A percentile compares a stretch with the other conserved stretches of the same genome.
Conservation (phyloP, 2,888 invertebrate genomes). For the Acleris emargana region DNA sequence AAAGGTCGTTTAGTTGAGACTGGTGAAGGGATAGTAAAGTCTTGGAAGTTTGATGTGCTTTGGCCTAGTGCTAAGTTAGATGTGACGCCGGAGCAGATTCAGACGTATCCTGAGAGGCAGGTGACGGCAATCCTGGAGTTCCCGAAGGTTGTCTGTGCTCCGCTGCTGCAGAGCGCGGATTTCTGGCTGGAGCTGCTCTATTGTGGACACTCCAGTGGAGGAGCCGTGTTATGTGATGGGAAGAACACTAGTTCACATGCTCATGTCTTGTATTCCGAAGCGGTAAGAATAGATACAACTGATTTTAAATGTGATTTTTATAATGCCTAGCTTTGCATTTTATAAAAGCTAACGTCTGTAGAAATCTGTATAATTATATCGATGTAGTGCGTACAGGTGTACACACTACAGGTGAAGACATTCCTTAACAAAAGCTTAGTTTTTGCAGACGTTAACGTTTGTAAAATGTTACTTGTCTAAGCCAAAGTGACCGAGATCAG, state of each 20-base stretch:
- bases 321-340: too few species aligned
- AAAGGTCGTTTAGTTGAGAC: conserved; percentile 71
- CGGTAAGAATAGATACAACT: conserved; percentile 68
- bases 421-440: too few species aligned
- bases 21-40: conserved; percentile 71
- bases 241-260: conserved; percentile 81
- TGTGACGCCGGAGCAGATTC: conserved; percentile 89
- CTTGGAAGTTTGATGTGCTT: conserved; percentile 89
- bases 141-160: conserved; percentile 87
- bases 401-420: too few species aligned
- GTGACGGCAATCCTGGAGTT: conserved; percentile 90
- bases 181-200: conserved; percentile 92
- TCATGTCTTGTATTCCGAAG: conserved; percentile 89
- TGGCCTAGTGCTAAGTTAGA: conserved; percentile 91
- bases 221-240: conserved; percentile 88
- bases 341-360: too few species aligned
- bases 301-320: too few species aligned
- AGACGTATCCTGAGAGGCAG: conserved; percentile 90
- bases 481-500: too few species aligned
- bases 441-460: too few species aligned
- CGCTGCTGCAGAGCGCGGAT: conserved; percentile 85
- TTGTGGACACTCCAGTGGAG: conserved; percentile 87
- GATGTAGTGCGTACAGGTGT: too few species aligned
- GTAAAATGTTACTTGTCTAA: too few species aligned
- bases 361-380: too few species aligned